Evolutionary conservation across 1,140 invertebrate genomes (phyloP).

Genomic region (Anastatus disparis): DNA sequence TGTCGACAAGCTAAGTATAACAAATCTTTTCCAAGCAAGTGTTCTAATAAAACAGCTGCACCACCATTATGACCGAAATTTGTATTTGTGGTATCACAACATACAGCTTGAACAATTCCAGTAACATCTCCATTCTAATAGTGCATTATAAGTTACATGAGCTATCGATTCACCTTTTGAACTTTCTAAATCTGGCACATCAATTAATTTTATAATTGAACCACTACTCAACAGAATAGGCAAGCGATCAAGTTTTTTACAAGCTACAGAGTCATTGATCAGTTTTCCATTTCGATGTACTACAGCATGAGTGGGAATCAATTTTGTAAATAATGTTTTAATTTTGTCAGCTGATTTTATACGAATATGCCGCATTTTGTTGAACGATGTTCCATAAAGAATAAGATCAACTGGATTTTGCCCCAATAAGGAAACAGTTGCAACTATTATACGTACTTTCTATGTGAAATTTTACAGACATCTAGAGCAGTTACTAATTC

Average conservation of each 20-base stretch:
- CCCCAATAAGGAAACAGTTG: background rate
- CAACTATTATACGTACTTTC: constrained; percentile 6
- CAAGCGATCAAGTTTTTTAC: constrained; percentile 26
- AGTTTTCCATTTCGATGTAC: background rate
- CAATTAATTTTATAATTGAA: constrained; percentile 36
- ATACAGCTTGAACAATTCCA: constrained; percentile 50
- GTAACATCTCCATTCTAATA: constrained; percentile 46
- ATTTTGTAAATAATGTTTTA: constrained; percentile 1
- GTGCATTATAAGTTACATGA: constrained; percentile 31
- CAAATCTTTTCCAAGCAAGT: constrained; percentile 48
- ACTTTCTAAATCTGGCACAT: constrained; percentile 41
- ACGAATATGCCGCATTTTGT: background rate
- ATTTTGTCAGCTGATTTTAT: background rate
- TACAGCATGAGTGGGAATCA: background rate
- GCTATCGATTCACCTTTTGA: constrained; percentile 42
- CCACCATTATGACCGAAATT: constrained; percentile 52
- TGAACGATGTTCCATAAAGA: constrained; percentile 6
- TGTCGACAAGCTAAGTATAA: constrained; percentile 52
- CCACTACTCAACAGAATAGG: constrained; percentile 26
- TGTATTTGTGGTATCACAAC: constrained; percentile 54
- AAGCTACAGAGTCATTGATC: constrained; percentile 12
- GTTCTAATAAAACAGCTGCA: constrained; percentile 49
- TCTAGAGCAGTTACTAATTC: constrained; percentile 8
- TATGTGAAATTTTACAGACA: constrained; percentile 14
- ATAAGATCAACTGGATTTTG: constrained; percentile 2